Percentiles rank a stretch among this genome's conserved stretches.
Evolutionary conservation across 1,140 invertebrate genomes (phyloP).

Genomic region (Diorhabda sublineata): DNA sequence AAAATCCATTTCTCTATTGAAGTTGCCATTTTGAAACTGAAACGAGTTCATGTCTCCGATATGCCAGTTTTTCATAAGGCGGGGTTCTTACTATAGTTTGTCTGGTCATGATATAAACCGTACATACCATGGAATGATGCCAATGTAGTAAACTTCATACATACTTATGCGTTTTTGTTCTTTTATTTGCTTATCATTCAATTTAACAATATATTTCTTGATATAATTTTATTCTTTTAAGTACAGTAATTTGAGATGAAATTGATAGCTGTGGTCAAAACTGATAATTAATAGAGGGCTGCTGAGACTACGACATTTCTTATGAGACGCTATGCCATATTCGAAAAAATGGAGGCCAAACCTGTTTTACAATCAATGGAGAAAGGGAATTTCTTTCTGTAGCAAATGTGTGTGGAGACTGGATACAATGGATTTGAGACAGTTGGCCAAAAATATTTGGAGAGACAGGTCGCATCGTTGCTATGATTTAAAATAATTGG

Average conservation of each 20-base stretch:
- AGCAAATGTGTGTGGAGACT: background rate
- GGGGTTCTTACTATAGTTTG: conserved; percentile 25
- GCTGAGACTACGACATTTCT: background rate
- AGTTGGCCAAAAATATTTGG: background rate
- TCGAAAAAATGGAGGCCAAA: background rate
- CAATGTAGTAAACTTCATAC: conserved; percentile 23
- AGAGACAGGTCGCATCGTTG: too few relatives aligned
- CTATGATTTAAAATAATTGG: too few relatives aligned
- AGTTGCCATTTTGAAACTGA: conserved; percentile 37
- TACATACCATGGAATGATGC: conserved; percentile 37
- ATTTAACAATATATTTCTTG: too few relatives aligned
- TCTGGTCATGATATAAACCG: conserved; percentile 35
- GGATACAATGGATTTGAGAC: background rate
- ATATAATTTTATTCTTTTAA: too few relatives aligned
- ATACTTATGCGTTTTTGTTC: too few relatives aligned
- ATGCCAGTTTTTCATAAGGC: conserved; percentile 37
- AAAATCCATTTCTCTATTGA: conserved; percentile 31
- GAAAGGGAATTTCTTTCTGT: background rate
- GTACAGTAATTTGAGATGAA: too few relatives aligned
- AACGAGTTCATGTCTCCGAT: conserved; percentile 33
- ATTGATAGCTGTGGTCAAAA: too few relatives aligned
- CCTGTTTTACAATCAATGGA: background rate
- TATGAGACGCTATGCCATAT: background rate
- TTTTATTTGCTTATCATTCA: too few relatives aligned
- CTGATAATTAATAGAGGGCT: background rate